These are phyloP conservation scores for Plebejus melissa DNA, from an alignment of 2,888 invertebrate genomes.

Conservation along the genomic window DNA sequence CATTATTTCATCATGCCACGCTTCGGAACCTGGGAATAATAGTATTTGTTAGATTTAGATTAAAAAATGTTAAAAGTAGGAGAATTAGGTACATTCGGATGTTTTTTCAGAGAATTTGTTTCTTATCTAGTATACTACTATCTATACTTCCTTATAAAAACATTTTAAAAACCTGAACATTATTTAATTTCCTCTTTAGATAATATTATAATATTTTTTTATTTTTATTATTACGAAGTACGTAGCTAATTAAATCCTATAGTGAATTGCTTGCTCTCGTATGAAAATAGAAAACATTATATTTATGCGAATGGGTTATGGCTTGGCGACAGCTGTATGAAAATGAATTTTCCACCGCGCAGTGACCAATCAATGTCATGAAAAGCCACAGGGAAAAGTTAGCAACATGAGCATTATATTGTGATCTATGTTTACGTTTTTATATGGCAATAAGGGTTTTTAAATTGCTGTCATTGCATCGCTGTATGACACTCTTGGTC, in stretches of 20 bases:
- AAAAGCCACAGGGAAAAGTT: neutral
- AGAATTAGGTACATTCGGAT: too few species aligned
- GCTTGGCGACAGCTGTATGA: slow-evolving; percentile 10
- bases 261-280: neutral
- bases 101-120: too few species aligned
- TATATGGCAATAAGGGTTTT: neutral
- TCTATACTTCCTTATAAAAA: too few species aligned
- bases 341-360: slow-evolving; percentile 4
- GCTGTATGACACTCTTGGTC: too few species aligned
- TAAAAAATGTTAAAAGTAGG: neutral
- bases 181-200: neutral
- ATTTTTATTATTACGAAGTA: neutral
- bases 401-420: neutral
- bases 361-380: slow-evolving; percentile 12
- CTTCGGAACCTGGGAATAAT: neutral
- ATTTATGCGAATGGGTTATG: neutral
- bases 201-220: neutral
- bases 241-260: neutral
- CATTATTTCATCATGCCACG: slow-evolving; percentile 40
- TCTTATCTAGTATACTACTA: too few species aligned
- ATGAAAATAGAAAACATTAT: slow-evolving; percentile 7
- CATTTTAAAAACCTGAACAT: neutral
- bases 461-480: too few species aligned
- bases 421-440: too few species aligned
- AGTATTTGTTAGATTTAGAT: neutral